Conservation (phyloP, 2,797 vertebrate species). For the Poeciliopsis turneri region DNA sequence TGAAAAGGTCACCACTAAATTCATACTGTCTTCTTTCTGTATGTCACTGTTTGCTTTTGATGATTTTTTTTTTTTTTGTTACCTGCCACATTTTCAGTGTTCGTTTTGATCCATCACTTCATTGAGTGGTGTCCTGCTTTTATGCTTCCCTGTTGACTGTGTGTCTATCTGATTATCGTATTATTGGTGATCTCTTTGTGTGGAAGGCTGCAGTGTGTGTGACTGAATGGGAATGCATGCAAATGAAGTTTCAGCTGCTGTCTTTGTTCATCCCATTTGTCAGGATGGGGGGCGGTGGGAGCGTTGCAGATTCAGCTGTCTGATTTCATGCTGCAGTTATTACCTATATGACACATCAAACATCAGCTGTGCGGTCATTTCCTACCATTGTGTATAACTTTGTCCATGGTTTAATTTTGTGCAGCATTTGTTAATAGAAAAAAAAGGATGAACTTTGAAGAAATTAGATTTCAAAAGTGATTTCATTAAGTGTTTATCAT, state of each 20-base stretch:
- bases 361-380: neutral
- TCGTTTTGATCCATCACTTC: slow-evolving; percentile 35
- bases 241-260: slow-evolving; percentile 27
- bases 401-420: neutral
- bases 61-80: slow-evolving; percentile 6
- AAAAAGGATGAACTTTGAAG: slow-evolving; percentile 2
- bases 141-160: slow-evolving; percentile 43
- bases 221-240: slow-evolving; percentile 24
- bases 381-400: neutral
- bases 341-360: slow-evolving; percentile 1
- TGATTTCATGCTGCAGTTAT: slow-evolving; percentile 21
- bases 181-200: slow-evolving; percentile 47
- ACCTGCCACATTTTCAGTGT: slow-evolving; percentile 14
- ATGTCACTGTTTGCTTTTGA: neutral
- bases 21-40: neutral
- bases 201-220: slow-evolving; percentile 23
- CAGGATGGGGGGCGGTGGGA: neutral
- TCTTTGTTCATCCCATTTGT: slow-evolving; percentile 30
- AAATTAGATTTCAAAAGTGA: neutral
- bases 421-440: neutral
- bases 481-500: neutral
- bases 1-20: neutral
- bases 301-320: slow-evolving; percentile 6
- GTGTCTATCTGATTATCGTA: slow-evolving; percentile 55
- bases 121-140: slow-evolving; percentile 47